Evolutionary conservation across 2,113 vertebrate species (phyloP).

Genomic region (Pithys albifrons): DNA sequence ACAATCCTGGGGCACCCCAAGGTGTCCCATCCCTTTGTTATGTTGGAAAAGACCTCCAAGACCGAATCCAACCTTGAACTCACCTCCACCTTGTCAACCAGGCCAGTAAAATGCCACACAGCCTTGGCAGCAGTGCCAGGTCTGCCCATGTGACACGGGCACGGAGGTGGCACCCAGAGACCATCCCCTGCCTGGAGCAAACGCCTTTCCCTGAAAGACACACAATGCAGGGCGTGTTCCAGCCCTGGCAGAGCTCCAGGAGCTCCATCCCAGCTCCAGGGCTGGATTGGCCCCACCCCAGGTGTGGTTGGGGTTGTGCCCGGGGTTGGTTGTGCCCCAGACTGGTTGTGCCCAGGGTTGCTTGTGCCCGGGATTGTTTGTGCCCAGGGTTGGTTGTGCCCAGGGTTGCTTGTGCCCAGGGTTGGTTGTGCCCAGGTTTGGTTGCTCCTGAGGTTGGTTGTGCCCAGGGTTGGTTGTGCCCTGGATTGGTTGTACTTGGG

Average conservation of each 20-base stretch:
- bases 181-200: neutral
- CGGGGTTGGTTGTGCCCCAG: too few species aligned
- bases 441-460: too few species aligned
- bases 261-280: neutral
- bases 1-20: neutral
- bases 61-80: fast-evolving
- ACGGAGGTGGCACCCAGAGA: neutral
- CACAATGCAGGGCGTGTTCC: fast-evolving
- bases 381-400: too few species aligned
- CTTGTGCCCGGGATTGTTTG: too few species aligned
- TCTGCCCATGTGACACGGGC: fast-evolving
- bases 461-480: too few species aligned
- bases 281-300: neutral
- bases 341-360: too few species aligned
- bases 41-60: neutral
- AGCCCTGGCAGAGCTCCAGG: neutral
- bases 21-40: fast-evolving
- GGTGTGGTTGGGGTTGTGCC: too few species aligned
- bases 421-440: too few species aligned
- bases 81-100: neutral
- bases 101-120: neutral
- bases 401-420: too few species aligned
- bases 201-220: neutral
- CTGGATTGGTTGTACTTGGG: too few species aligned
- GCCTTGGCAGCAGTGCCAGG: fast-evolving